Conservation (phyloP, 2,888 invertebrate species). For the Clivina fossor region DNA sequence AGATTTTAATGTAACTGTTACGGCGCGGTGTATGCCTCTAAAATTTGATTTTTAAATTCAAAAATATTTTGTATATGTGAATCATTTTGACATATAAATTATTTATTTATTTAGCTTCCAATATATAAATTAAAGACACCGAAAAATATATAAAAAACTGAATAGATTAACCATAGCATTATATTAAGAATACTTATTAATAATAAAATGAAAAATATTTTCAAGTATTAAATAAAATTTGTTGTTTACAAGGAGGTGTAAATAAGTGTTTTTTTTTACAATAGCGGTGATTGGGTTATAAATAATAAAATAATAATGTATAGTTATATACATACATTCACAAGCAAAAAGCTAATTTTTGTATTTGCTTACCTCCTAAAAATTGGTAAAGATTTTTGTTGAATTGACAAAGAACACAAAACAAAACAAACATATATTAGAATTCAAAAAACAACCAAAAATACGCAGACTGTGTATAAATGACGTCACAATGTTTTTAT, state of each 20-base stretch:
- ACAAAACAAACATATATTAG: conserved; percentile 15
- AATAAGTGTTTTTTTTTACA: neutral
- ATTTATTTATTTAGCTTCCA: no score
- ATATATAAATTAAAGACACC: no score
- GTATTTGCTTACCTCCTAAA: conserved; percentile 19
- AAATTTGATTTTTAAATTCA: no score
- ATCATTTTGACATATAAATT: no score
- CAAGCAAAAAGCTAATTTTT: conserved; percentile 1
- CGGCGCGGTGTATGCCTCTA: no score
- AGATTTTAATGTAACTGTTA: no score
- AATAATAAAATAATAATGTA: neutral
- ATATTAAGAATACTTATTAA: neutral
- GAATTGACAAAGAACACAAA: conserved; percentile 14
- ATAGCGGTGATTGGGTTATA: neutral
- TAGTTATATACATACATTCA: conserved; percentile 4
- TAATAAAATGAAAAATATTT: neutral
- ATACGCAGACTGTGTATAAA: neutral
- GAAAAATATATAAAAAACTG: no score
- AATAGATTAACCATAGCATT: no score
- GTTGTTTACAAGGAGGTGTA: neutral
- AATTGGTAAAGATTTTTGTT: neutral
- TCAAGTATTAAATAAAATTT: neutral
- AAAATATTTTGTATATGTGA: no score
- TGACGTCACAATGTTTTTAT: neutral
- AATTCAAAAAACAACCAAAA: conserved; percentile 7